phyloP scores from a whole-genome alignment of 2,113 vertebrate genomes.

The Boulengeromyrus knoepffleri region DNA sequence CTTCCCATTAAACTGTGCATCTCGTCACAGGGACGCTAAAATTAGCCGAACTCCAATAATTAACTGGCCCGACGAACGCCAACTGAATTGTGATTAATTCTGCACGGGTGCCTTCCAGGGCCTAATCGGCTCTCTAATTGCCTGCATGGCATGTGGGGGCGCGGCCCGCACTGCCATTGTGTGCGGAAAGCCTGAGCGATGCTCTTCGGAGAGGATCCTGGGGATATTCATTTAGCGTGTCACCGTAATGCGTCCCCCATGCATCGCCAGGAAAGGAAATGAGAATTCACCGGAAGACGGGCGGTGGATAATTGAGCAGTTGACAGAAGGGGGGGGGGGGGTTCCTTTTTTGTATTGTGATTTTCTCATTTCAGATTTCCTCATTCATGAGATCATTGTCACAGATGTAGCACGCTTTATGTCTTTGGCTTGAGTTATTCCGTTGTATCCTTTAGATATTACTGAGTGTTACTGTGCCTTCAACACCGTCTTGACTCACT shows the following conservation, averaged over 20 bases:
- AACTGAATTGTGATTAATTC: slow-evolving; percentile 26
- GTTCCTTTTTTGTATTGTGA: background rate
- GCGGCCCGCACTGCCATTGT: background rate
- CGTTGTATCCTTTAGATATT: background rate
- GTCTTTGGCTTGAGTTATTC: background rate
- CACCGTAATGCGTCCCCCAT: background rate
- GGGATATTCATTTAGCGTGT: slow-evolving; percentile 10
- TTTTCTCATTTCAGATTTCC: background rate
- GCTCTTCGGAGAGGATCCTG: background rate
- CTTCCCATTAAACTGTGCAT: background rate
- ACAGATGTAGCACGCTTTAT: background rate
- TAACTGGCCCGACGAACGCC: background rate
- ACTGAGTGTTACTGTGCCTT: background rate
- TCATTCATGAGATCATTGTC: background rate
- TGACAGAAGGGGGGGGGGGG: background rate
- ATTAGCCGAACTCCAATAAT: slow-evolving; percentile 1
- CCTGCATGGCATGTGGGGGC: slow-evolving; percentile 9
- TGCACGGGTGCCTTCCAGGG: background rate
- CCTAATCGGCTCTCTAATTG: slow-evolving; percentile 7
- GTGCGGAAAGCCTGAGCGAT: background rate
- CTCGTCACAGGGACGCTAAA: background rate
- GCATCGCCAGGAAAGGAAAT: background rate
- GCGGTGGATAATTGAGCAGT: background rate
- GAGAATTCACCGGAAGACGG: background rate
- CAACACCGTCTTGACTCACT: background rate